Percentiles rank a stretch among this genome's conserved stretches.
Conservation (phyloP, 2,888 invertebrate genomes). For the Epirrita christyi region DNA sequence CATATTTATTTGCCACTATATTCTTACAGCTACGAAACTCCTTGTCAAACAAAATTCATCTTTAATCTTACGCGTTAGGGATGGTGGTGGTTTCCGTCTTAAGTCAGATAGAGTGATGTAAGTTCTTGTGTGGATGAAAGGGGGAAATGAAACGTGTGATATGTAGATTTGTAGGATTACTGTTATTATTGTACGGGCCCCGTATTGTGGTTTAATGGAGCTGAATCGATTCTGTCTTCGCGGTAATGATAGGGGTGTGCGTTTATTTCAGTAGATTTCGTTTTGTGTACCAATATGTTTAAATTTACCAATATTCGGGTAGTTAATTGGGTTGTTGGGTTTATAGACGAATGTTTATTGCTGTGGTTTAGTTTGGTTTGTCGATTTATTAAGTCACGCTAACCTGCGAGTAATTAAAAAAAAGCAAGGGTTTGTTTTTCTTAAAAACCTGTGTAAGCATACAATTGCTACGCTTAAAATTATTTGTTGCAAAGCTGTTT, state of each 20-base stretch:
- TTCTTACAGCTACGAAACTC: conserved; percentile 1
- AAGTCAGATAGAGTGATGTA: conserved; percentile 10
- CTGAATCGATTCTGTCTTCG: conserved; percentile 55
- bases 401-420: conserved; percentile 1
- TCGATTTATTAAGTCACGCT: conserved; percentile 4
- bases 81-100: background rate
- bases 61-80: conserved; percentile 16
- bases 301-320: conserved; percentile 11
- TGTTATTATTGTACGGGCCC: conserved; percentile 59
- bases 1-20: conserved; percentile 33
- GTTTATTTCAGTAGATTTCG: conserved; percentile 33
- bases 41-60: conserved; percentile 8
- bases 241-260: conserved; percentile 44
- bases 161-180: conserved; percentile 67
- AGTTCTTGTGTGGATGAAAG: conserved; percentile 50
- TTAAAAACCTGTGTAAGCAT: background rate
- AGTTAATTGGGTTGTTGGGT: conserved; percentile 19
- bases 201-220: conserved; percentile 56
- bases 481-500: no score
- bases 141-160: conserved; percentile 70
- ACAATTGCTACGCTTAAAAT: no score
- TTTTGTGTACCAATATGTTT: conserved; percentile 27
- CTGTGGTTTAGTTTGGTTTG: conserved; percentile 8
- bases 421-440: conserved; percentile 1
- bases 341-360: conserved; percentile 3